A percentile compares a stretch with the other conserved stretches of the same genome.
phyloP scores from a whole-genome alignment of 2,113 vertebrate species.

The Ptilonorhynchus violaceus region DNA sequence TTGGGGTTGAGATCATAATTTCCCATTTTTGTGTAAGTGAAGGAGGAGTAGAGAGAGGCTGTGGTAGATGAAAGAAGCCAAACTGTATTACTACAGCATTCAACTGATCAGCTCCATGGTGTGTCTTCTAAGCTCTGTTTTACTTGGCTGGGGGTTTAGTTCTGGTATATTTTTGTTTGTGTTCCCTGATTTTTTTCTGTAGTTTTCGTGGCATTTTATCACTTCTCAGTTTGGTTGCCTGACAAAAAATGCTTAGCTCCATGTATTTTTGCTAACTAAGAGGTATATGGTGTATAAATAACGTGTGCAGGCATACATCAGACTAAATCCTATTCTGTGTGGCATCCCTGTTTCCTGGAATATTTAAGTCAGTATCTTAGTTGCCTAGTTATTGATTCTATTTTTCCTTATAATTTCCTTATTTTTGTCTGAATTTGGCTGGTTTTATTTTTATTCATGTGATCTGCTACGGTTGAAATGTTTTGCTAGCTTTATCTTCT shows the following conservation, averaged over 20 bases:
- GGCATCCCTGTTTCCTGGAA: neutral
- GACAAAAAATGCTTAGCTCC: neutral
- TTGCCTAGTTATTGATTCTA: neutral
- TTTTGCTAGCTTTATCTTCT: neutral
- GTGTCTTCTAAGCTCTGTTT: neutral
- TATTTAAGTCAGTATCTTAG: neutral
- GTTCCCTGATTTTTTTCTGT: neutral
- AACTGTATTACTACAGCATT: neutral
- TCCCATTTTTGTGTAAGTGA: neutral
- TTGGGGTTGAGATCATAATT: neutral
- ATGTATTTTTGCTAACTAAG: neutral
- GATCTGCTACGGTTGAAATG: neutral
- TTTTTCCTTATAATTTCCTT: neutral
- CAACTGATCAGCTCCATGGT: neutral
- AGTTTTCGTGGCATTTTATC: neutral
- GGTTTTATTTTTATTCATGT: neutral
- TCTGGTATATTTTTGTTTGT: neutral
- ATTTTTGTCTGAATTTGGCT: neutral
- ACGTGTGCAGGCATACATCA: accelerated
- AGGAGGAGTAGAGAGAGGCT: neutral
- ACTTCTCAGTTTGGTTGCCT: neutral
- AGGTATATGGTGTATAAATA: neutral
- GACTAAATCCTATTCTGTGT: neutral
- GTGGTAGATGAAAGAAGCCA: neutral
- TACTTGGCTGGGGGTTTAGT: neutral